These are phyloP conservation scores for Danaus melanippus DNA, from an alignment of 1,140 invertebrate species.

Conservation along the genomic window DNA sequence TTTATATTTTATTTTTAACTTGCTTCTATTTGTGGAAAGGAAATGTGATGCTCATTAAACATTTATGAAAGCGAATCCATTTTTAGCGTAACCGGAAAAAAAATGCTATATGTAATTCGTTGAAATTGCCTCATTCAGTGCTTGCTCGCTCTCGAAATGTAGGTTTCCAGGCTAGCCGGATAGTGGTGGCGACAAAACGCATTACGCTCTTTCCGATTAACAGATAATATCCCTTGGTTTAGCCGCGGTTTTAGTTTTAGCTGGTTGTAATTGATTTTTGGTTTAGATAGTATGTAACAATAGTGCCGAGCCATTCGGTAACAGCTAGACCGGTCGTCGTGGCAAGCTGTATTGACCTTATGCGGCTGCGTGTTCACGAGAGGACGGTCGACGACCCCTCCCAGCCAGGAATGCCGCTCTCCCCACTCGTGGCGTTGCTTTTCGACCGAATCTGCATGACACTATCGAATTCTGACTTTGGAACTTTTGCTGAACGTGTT, in stretches of 20 bases:
- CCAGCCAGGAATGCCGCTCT: constrained; percentile 49
- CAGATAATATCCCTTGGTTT: constrained; percentile 13
- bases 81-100: constrained; percentile 14
- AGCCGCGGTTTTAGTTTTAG: constrained; percentile 10
- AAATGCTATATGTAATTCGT: constrained; percentile 8
- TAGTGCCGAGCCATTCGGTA: constrained; percentile 11
- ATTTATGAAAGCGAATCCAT: constrained; percentile 15
- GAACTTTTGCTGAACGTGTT: constrained; percentile 17
- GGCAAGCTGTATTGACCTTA: constrained; percentile 50
- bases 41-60: constrained; percentile 15
- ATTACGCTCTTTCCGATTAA: constrained; percentile 31
- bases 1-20: no score
- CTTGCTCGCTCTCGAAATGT: constrained; percentile 6
- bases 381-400: constrained; percentile 66
- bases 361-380: constrained; percentile 55
- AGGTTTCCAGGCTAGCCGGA: constrained; percentile 7
- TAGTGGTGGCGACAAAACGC: constrained; percentile 15
- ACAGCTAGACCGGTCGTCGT: constrained; percentile 12
- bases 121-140: constrained; percentile 8
- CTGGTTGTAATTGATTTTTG: constrained; percentile 13
- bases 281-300: constrained; percentile 10
- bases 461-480: constrained; percentile 24
- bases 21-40: constrained; percentile 1
- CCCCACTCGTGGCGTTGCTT: constrained; percentile 52
- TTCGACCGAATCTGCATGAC: constrained; percentile 58